Evolutionary conservation across 2,797 vertebrate species (phyloP).

Genomic region (Pseudopleuronectes americanus): DNA sequence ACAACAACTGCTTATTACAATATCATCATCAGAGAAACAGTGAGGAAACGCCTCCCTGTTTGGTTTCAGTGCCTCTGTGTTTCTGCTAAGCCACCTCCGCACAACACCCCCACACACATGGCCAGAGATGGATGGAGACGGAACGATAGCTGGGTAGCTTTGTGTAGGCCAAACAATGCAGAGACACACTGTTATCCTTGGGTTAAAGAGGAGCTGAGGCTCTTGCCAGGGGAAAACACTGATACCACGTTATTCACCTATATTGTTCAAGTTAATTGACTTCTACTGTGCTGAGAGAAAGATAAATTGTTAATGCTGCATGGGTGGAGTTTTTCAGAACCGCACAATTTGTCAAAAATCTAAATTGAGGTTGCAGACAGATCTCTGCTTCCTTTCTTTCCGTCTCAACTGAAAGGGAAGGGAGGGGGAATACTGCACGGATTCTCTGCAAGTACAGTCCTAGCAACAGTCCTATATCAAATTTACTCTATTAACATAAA

Average conservation of each 20-base stretch:
- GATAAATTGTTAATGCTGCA: not conserved
- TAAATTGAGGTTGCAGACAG: constrained; percentile 30
- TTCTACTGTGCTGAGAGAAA: constrained; percentile 18
- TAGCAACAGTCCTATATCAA: constrained; percentile 14
- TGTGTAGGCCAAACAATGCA: constrained; percentile 68
- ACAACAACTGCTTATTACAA: constrained; percentile 35
- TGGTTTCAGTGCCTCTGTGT: constrained; percentile 65
- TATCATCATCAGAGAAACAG: constrained; percentile 54
- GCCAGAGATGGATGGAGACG: constrained; percentile 70
- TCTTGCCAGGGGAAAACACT: constrained; percentile 31
- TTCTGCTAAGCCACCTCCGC: constrained; percentile 75
- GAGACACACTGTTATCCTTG: constrained; percentile 53
- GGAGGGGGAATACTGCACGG: not conserved
- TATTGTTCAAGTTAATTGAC: constrained; percentile 52
- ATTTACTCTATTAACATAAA: not conserved
- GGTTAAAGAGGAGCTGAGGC: constrained; percentile 34
- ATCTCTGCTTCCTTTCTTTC: constrained; percentile 8
- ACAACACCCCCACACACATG: constrained; percentile 80
- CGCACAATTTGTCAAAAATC: constrained; percentile 18
- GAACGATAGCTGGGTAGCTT: constrained; percentile 55
- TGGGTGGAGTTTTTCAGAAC: constrained; percentile 1
- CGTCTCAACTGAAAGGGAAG: not conserved
- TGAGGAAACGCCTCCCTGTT: constrained; percentile 58
- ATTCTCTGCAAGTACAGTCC: constrained; percentile 7
- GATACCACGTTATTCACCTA: constrained; percentile 1